phyloP scores from a whole-genome alignment of 2,113 vertebrate genomes.

The Trichechus manatus region DNA sequence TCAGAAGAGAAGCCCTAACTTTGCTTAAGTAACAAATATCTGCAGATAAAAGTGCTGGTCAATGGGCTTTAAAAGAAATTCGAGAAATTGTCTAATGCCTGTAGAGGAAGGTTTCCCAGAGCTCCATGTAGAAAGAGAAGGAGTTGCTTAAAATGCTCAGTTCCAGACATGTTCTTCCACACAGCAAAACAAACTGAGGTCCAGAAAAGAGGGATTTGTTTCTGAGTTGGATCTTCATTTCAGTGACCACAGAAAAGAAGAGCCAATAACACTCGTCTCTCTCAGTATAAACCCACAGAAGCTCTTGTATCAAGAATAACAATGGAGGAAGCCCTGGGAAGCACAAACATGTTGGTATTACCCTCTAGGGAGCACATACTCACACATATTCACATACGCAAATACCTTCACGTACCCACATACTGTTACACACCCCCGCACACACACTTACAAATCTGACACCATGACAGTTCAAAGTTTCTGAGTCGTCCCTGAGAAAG shows the following conservation, averaged over 20 bases:
- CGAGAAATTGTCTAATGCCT: not conserved
- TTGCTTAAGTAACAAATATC: slow-evolving; percentile 20
- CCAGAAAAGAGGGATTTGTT: not conserved
- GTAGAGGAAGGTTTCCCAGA: not conserved
- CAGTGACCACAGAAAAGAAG: not conserved
- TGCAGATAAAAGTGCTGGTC: not conserved
- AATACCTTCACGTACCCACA: not conserved
- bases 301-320: not conserved
- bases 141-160: not conserved
- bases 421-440: not conserved
- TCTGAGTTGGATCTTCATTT: not conserved
- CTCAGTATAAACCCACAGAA: not conserved
- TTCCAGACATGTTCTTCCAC: not conserved
- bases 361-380: not conserved
- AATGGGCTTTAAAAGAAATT: not conserved
- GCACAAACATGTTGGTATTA: too few relatives aligned
- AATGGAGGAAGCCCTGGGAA: not conserved
- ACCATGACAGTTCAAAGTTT: not conserved
- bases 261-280: not conserved
- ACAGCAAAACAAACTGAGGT: not conserved
- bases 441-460: not conserved
- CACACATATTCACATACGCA: not conserved
- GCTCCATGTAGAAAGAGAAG: not conserved
- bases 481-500: not conserved
- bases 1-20: not conserved